phyloP scores from a whole-genome alignment of 2,888 invertebrate genomes.

The Sphaerophoria rueppellii region DNA sequence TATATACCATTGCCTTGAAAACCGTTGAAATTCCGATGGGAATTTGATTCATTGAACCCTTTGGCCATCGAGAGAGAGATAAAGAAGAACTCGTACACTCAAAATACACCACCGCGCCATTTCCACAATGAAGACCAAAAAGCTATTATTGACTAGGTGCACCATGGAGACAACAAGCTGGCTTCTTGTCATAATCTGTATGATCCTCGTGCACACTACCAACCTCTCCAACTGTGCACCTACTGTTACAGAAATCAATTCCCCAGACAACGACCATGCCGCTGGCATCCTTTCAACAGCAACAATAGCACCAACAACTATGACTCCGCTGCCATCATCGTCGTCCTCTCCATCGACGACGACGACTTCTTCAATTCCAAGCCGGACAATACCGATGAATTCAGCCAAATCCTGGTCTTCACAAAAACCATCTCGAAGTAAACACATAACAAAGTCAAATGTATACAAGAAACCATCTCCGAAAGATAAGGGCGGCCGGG shows the following conservation, averaged over 20 bases:
- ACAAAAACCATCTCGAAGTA: conserved; percentile 61
- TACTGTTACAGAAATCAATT: conserved; percentile 53
- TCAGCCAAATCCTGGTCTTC: conserved; percentile 50
- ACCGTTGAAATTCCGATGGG: conserved; percentile 51
- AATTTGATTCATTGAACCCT: conserved; percentile 58
- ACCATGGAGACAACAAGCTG: conserved; percentile 56
- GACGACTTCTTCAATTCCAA: neutral
- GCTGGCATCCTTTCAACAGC: conserved; percentile 50
- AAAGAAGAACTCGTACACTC: neutral
- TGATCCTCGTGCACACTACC: conserved; percentile 37
- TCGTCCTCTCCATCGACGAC: neutral
- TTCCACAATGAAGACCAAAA: conserved; percentile 39
- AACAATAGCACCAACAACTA: conserved; percentile 31
- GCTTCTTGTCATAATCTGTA: conserved; percentile 44
- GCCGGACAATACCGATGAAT: conserved; percentile 7
- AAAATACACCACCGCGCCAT: conserved; percentile 2
- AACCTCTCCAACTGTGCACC: conserved; percentile 41
- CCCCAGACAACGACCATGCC: conserved; percentile 20
- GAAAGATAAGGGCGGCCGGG: conserved; percentile 57
- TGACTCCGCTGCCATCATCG: neutral
- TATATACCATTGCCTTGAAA: conserved; percentile 16
- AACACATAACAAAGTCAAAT: conserved; percentile 62
- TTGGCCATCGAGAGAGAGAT: conserved; percentile 2
- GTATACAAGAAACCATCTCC: conserved; percentile 48
- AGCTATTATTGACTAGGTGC: conserved; percentile 21